A percentile compares a stretch with the other conserved stretches of the same genome.
phyloP scores from a whole-genome alignment of 2,113 vertebrate genomes.

The Mesoclemmys tuberculata region DNA sequence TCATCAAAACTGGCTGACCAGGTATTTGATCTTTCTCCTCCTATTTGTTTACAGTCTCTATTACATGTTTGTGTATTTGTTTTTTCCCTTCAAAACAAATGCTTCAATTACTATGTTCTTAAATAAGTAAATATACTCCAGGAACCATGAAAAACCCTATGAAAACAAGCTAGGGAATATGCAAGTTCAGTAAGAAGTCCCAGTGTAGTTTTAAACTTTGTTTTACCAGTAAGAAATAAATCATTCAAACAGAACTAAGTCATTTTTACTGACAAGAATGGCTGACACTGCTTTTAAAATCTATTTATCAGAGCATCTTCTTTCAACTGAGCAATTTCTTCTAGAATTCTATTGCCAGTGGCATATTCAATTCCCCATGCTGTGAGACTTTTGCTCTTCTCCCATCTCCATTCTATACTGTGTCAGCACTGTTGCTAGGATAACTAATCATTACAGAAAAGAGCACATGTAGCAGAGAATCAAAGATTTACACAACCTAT shows the following conservation, averaged over 20 bases:
- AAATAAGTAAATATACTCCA: constrained; percentile 48
- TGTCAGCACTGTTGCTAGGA: constrained; percentile 43
- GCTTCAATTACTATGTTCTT: constrained; percentile 1
- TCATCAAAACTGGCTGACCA: not conserved
- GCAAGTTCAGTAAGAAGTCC: not conserved
- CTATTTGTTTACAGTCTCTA: constrained; percentile 54
- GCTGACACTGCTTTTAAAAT: constrained; percentile 47
- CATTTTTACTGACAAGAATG: constrained; percentile 14
- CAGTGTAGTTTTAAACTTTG: constrained; percentile 5
- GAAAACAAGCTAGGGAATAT: not conserved
- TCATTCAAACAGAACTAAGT: constrained; percentile 8
- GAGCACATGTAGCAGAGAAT: not conserved
- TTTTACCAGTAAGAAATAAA: constrained; percentile 26
- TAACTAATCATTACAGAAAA: not conserved
- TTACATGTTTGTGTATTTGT: constrained; percentile 9
- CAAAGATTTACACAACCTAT: not conserved
- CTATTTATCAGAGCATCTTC: constrained; percentile 60
- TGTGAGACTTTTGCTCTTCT: constrained; percentile 26
- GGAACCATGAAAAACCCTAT: constrained; percentile 1
- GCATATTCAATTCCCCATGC: constrained; percentile 33
- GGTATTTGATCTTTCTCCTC: constrained; percentile 14
- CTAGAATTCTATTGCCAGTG: constrained; percentile 46
- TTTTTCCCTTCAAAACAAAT: constrained; percentile 5
- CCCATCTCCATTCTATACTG: not conserved
- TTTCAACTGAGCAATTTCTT: constrained; percentile 49